A percentile compares a stretch with the other conserved stretches of the same genome.
Conservation (phyloP, 2,888 invertebrate species). For the Catotricha subobsoleta region DNA sequence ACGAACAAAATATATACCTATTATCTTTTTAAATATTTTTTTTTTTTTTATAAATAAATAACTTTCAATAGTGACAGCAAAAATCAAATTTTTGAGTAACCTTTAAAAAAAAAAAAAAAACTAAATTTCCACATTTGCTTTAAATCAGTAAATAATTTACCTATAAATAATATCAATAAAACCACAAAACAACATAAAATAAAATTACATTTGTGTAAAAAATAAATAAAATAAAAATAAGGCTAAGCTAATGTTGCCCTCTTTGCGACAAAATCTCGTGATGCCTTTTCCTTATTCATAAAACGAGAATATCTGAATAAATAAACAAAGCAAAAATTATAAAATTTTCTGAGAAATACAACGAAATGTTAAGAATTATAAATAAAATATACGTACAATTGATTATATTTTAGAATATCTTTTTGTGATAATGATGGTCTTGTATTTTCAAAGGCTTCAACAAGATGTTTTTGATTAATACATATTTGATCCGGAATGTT, state of each 20-base stretch:
- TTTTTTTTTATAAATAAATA: too few relatives aligned
- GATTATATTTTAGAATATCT: constrained; percentile 54
- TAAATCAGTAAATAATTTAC: too few relatives aligned
- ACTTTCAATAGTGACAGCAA: too few relatives aligned
- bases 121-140: too few relatives aligned
- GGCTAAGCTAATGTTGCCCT: constrained; percentile 40
- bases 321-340: constrained; percentile 5
- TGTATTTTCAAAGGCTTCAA: constrained; percentile 46
- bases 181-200: neutral
- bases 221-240: neutral
- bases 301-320: constrained; percentile 39
- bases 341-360: neutral
- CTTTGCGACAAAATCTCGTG: constrained; percentile 34
- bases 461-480: constrained; percentile 42
- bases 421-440: constrained; percentile 55
- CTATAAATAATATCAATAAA: too few relatives aligned
- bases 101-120: too few relatives aligned
- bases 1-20: too few relatives aligned
- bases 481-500: constrained; percentile 18
- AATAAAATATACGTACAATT: constrained; percentile 41
- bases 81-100: too few relatives aligned
- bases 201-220: neutral
- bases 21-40: too few relatives aligned
- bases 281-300: constrained; percentile 35
- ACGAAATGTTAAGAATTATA: constrained; percentile 4